These are phyloP conservation scores for Erebia ligea DNA, from an alignment of 2,888 invertebrate genomes.

Conservation along the genomic window DNA sequence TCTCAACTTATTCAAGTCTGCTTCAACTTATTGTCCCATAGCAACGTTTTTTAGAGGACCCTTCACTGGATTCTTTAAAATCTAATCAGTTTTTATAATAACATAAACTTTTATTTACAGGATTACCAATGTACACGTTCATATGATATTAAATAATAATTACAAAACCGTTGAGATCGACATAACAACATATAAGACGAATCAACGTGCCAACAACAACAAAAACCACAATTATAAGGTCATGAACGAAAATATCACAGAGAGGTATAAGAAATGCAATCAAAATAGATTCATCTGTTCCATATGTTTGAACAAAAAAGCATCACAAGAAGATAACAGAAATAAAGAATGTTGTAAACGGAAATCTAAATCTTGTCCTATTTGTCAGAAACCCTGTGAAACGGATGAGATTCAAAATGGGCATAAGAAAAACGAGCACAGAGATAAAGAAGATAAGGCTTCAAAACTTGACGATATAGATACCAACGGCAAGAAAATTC, in stretches of 20 bases:
- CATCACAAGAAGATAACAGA: slow-evolving; percentile 37
- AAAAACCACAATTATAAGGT: slow-evolving; percentile 26
- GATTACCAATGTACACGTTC: slow-evolving; percentile 11
- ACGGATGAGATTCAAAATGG: slow-evolving; percentile 31
- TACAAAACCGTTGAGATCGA: slow-evolving; percentile 57
- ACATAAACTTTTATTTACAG: slow-evolving; percentile 19
- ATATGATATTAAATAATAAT: slow-evolving; percentile 57
- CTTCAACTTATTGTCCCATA: no score
- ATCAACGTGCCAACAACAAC: slow-evolving; percentile 9
- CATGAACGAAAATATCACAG: slow-evolving; percentile 42
- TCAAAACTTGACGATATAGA: not conserved
- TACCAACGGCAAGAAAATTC: slow-evolving; percentile 50
- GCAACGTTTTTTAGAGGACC: no score
- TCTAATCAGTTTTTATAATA: not conserved
- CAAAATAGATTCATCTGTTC: slow-evolving; percentile 58
- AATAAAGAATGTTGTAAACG: slow-evolving; percentile 43
- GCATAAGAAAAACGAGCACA: slow-evolving; percentile 25
- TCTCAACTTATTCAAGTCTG: no score
- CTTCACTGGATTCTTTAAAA: not conserved
- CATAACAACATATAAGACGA: slow-evolving; percentile 59
- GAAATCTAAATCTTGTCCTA: slow-evolving; percentile 51
- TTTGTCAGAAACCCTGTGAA: slow-evolving; percentile 50
- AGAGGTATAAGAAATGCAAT: slow-evolving; percentile 33
- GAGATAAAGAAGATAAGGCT: not conserved
- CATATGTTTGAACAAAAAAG: slow-evolving; percentile 58